Evolutionary conservation across 2,797 vertebrate species (phyloP).

Genomic region (Rhabdomys pumilio): DNA sequence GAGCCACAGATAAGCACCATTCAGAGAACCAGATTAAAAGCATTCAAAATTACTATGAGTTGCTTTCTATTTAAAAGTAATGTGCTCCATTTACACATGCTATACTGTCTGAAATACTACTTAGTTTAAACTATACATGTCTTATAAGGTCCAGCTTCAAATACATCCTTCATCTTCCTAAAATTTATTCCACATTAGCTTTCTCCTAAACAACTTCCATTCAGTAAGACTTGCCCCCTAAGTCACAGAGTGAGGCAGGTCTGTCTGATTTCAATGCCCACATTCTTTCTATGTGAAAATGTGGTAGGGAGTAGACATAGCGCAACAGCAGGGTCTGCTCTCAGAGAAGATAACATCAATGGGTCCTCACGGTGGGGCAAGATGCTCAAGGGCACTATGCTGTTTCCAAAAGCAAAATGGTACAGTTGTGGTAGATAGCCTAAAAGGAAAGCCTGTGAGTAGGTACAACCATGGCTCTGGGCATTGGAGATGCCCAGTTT

Average conservation of each 20-base stretch:
- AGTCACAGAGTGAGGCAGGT: not conserved
- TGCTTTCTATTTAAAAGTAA: slow-evolving; percentile 64
- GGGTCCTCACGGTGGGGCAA: not conserved
- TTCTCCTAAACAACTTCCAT: not conserved
- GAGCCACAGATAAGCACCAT: not conserved
- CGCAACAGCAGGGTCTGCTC: not conserved
- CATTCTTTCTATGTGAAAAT: not conserved
- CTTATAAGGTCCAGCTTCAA: slow-evolving; percentile 28
- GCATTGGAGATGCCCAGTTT: not conserved
- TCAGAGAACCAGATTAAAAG: slow-evolving; percentile 5
- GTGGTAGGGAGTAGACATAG: not conserved
- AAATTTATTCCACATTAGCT: not conserved
- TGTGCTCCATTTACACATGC: not conserved
- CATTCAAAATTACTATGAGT: not conserved
- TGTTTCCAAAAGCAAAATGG: not conserved
- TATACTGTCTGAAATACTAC: not conserved
- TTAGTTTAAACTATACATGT: not conserved
- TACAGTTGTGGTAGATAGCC: not conserved
- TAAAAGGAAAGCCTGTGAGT: not conserved
- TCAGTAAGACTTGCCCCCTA: not conserved
- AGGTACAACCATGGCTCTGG: not conserved
- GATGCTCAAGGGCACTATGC: not conserved
- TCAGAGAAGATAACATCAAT: not conserved
- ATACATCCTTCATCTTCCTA: not conserved
- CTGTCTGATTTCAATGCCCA: not conserved